Base-by-base conservation (phyloP, 2,888 invertebrate genomes). In the Slavum lentiscoides region DNA sequence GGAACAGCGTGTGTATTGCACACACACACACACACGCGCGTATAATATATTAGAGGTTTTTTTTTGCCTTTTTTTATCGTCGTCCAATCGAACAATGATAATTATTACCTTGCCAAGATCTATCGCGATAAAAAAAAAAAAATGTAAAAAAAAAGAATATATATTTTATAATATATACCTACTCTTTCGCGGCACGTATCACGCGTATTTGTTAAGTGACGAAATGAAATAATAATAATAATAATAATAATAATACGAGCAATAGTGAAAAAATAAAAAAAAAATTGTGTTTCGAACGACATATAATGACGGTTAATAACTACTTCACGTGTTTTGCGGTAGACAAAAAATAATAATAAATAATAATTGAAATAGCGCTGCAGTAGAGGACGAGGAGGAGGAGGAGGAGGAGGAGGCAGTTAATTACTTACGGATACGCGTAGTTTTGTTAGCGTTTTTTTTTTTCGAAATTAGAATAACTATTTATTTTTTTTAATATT, bases 381-480 rank as follows among this genome's bases (percentile, higher is more conserved):
- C 30, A 30, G 4, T 4, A 4, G 30, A 2, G 4, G 30, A 30
- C 2, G 30, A 30, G 30, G 30, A 30, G 49, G 1, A 53, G 30
- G 30, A 2, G 4, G 30, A 30, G 30, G 30, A 30, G 30, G 30
- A 30, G 49, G 1, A 53, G 37, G 64, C 23, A 58, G 72, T 72
- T 80, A 80, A 80, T 80, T 80, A 80, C 80, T 80, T 72, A 72
- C 80, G 80, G 80, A 80, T 80, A 80, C 80, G 70, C 77, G 39
- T 53, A 72, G 75, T 75, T 75, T 74, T 74, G 74, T 74, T 75
- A 11, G 66, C 39, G 66, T 67, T 75, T 67, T 75, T 61, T 21
- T 64, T 64, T 62, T 43, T 59, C 2, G 39, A 39, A 70, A 72
- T 70, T 80, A 77, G 37, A 77, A 77, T 53, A 77, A 70, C 69